Conservation (phyloP, 2,888 invertebrate species). For the Pyrochroa serraticornis region DNA sequence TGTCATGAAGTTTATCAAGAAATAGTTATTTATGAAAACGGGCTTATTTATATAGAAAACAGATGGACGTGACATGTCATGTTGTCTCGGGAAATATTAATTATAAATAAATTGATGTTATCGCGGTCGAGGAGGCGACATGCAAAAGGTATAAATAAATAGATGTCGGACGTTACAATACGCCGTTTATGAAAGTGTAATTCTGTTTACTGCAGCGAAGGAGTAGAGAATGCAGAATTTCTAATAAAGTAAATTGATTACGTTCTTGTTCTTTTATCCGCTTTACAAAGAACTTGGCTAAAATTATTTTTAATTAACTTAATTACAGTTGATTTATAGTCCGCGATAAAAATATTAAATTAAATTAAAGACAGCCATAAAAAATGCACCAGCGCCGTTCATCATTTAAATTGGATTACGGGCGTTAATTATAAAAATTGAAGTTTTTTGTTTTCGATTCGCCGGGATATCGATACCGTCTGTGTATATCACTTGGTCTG, state of each 20-base stretch:
- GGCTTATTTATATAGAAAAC: constrained; percentile 4
- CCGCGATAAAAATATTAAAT: constrained; percentile 58
- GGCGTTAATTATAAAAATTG: constrained; percentile 43
- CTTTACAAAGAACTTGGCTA: constrained; percentile 52
- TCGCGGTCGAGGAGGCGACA: constrained; percentile 19
- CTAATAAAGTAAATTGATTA: constrained; percentile 56
- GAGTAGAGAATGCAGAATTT: constrained; percentile 41
- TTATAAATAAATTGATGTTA: constrained; percentile 35
- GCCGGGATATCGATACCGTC: constrained; percentile 25
- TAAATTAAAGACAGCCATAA: constrained; percentile 57
- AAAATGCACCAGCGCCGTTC: constrained; percentile 46
- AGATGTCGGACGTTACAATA: constrained; percentile 12
- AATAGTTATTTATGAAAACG: constrained; percentile 10
- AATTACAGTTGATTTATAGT: constrained; percentile 58
- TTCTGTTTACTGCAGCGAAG: constrained; percentile 33
- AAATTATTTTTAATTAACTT: constrained; percentile 58
- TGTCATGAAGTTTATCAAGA: constrained; percentile 15
- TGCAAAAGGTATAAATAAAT: constrained; percentile 16
- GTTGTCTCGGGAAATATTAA: constrained; percentile 15
- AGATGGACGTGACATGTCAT: constrained; percentile 3
- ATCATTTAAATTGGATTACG: constrained; percentile 42
- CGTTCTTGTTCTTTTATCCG: constrained; percentile 50
- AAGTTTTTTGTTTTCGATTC: constrained; percentile 38
- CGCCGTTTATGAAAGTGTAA: constrained; percentile 31
- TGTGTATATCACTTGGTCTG: constrained; percentile 23